phyloP scores from a whole-genome alignment of 2,797 vertebrate species.

The Cichlasoma orientale region DNA sequence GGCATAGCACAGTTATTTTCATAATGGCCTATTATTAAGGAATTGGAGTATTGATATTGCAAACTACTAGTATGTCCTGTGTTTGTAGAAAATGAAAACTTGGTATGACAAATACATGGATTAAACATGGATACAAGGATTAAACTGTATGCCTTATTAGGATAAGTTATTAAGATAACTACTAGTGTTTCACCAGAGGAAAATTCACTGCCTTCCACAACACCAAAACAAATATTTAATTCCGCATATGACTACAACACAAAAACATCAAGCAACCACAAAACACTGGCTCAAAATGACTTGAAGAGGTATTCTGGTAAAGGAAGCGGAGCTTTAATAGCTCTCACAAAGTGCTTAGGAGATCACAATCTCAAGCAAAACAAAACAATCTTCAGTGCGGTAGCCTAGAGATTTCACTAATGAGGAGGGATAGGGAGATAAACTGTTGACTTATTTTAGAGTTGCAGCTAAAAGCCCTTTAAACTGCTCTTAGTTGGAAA shows the following conservation, averaged over 20 bases:
- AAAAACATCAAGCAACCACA: conserved; percentile 35
- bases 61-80: neutral
- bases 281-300: conserved; percentile 40
- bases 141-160: neutral
- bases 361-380: conserved; percentile 58
- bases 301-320: conserved; percentile 47
- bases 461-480: conserved; percentile 61
- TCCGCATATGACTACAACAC: conserved; percentile 21
- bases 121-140: neutral
- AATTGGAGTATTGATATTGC: neutral
- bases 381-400: conserved; percentile 61
- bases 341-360: conserved; percentile 62
- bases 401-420: conserved; percentile 71
- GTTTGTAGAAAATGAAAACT: neutral
- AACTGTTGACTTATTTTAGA: conserved; percentile 64
- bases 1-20: neutral
- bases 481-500: conserved; percentile 57
- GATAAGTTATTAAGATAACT: neutral
- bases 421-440: conserved; percentile 63
- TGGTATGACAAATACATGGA: neutral
- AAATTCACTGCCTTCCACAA: conserved; percentile 8
- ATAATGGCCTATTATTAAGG: neutral
- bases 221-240: conserved; percentile 48
- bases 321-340: conserved; percentile 72
- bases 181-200: conserved; percentile 7